Percentiles rank a stretch among this genome's conserved stretches.
Evolutionary conservation across 2,888 invertebrate genomes (phyloP).

Genomic region (Protula sp.): DNA sequence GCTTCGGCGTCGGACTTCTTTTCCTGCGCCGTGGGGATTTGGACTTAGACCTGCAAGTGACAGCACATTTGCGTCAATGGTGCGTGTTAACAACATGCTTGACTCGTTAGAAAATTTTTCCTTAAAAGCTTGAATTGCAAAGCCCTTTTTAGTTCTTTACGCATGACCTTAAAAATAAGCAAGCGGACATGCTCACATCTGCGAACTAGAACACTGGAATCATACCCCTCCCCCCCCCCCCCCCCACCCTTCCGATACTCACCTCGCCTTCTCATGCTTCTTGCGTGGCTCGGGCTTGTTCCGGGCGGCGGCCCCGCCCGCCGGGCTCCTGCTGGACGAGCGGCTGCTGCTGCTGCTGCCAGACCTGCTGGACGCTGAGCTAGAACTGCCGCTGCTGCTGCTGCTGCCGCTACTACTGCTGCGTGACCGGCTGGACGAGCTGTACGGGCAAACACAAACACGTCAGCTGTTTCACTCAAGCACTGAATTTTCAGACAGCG

Average conservation of each 20-base stretch:
- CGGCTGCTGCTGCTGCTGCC: conserved; percentile 64
- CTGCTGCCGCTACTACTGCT: conserved; percentile 30
- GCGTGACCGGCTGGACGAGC: too few species aligned
- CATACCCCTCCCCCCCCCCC: too few species aligned
- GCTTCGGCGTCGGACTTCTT: conserved; percentile 78
- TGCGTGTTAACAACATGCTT: neutral
- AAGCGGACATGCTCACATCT: too few species aligned
- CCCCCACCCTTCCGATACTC: too few species aligned
- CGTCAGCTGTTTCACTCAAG: too few species aligned
- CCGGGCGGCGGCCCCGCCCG: neutral
- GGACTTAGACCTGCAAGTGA: conserved; percentile 16
- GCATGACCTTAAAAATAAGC: too few species aligned
- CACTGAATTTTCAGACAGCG: too few species aligned
- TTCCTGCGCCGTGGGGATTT: conserved; percentile 57
- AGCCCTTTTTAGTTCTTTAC: too few species aligned
- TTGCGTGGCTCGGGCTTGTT: neutral
- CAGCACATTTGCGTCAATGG: neutral
- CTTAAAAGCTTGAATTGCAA: too few species aligned
- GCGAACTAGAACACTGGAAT: too few species aligned
- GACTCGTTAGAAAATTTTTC: too few species aligned
- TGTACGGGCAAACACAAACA: too few species aligned
- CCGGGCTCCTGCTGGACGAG: conserved; percentile 53
- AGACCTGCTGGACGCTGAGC: conserved; percentile 35
- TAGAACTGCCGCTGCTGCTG: conserved; percentile 35
- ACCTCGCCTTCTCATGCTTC: neutral